Conservation (phyloP, 1,140 invertebrate genomes). For the Plectrocnemia conspersa region DNA sequence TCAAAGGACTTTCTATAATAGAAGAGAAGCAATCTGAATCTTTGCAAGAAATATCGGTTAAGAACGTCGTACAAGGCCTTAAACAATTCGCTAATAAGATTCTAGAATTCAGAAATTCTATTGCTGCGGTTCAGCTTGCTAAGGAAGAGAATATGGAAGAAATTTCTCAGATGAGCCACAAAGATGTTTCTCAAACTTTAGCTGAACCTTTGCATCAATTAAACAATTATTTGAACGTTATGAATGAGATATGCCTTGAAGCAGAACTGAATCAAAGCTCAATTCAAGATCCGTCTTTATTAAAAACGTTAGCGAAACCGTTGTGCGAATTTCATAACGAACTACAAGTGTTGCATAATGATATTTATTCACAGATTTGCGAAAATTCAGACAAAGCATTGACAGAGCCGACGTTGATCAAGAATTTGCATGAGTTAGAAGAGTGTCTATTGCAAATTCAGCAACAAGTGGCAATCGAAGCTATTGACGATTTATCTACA, state of each 20-base stretch:
- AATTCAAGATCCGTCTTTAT: slow-evolving; percentile 43
- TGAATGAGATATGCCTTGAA: slow-evolving; percentile 43
- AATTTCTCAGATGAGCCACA: slow-evolving; percentile 43
- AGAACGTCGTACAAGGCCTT: slow-evolving; percentile 27
- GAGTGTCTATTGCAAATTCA: slow-evolving; percentile 53
- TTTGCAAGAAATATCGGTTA: slow-evolving; percentile 32
- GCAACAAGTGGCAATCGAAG: slow-evolving; percentile 45
- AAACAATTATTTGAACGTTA: slow-evolving; percentile 40
- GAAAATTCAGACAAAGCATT: slow-evolving; percentile 38
- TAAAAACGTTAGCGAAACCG: slow-evolving; percentile 50
- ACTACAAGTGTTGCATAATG: slow-evolving; percentile 49
- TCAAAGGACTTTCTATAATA: slow-evolving; percentile 5
- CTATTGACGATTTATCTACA: slow-evolving; percentile 49
- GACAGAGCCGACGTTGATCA: slow-evolving; percentile 44
- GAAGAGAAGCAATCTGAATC: slow-evolving; percentile 27
- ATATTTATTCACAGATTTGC: slow-evolving; percentile 44
- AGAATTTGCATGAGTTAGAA: slow-evolving; percentile 51
- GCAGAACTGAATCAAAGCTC: slow-evolving; percentile 37
- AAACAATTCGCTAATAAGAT: slow-evolving; percentile 39
- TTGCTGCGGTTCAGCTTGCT: slow-evolving; percentile 34
- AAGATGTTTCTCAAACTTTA: slow-evolving; percentile 38
- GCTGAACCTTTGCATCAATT: slow-evolving; percentile 44
- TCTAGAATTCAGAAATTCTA: slow-evolving; percentile 41
- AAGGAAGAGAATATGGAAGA: slow-evolving; percentile 31
- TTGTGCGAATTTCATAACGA: slow-evolving; percentile 50